Evolutionary conservation across 2,888 invertebrate genomes (phyloP), one percentile per base, ranked within the genome.

Genomic region (Pandemis cinnamomeana): DNA sequence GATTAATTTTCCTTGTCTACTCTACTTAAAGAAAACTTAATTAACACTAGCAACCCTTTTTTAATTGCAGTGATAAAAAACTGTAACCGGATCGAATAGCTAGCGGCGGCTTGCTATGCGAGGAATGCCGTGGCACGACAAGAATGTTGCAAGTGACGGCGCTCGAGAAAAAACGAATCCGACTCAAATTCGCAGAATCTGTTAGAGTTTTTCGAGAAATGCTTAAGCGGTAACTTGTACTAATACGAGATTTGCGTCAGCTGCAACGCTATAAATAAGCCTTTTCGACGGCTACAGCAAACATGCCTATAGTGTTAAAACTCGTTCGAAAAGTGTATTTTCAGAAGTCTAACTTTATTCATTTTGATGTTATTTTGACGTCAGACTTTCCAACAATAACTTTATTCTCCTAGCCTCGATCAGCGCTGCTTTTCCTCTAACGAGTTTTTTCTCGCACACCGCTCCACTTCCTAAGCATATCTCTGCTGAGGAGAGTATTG

Each of bases 61-160:
- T 58, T 58, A 58, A 58, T 58, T 58, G 27, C 27, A 20, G 11
- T 27, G 4, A 55, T n/a, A 7, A 55, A 55, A 55, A 58, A 11
- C 20, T n/a, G 20, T 20, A 63, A 63, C 63, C 46, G 63, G 46
- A 61, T 61, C 41, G 61, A 61, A 61, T n/a, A 8, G 13, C 5
- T 60, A 8, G 1, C 13, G 61, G n/a, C 61, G 11, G 58, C 20
- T 63, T 7, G 20, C 48, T 36, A 48, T 11, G 48, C 64, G 36
- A 64, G 64, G 64, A 64, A 64, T 64, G 46, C 36, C 46, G 64
- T 11, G 64, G 48, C 64, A 64, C 64, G 64, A 13, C 27, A 64
- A 48, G 48, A 48, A 64, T 64, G 48, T 48, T 20, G 64, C 48
- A 36, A 64, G 48, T 13, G 48, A 27, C 44, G 64, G 20, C 27